phyloP scores from a whole-genome alignment of 2,888 invertebrate species.

The Diadegma fenestrale region DNA sequence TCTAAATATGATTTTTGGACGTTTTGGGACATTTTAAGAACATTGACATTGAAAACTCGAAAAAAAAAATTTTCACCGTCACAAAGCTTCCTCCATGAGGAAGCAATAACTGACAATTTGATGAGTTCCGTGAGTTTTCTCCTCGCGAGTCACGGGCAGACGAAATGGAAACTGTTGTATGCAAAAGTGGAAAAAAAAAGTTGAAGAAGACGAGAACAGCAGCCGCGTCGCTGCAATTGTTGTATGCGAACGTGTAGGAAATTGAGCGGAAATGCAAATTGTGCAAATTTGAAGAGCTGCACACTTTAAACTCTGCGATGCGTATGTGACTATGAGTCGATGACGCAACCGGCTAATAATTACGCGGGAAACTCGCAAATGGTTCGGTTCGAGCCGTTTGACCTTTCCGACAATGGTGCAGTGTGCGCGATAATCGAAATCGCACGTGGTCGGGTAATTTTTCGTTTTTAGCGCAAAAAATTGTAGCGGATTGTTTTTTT shows the following conservation, averaged over 20 bases:
- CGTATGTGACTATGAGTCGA: too few species aligned
- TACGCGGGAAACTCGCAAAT: not conserved
- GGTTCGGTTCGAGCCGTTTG: not conserved
- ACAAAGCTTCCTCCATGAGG: too few species aligned
- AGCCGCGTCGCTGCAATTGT: not conserved
- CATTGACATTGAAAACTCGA: too few species aligned
- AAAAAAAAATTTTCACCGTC: too few species aligned
- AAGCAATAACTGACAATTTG: too few species aligned
- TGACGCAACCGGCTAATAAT: not conserved
- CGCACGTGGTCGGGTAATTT: not conserved
- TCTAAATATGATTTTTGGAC: too few species aligned
- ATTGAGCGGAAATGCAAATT: slow-evolving; percentile 5
- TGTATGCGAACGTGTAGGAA: slow-evolving; percentile 1
- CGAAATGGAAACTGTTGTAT: slow-evolving; percentile 35
- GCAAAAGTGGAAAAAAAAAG: slow-evolving; percentile 26
- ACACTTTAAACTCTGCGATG: too few species aligned
- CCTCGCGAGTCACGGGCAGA: too few species aligned
- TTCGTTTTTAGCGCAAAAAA: too few species aligned
- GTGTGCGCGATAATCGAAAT: not conserved
- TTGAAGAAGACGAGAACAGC: slow-evolving; percentile 25
- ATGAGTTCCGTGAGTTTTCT: too few species aligned
- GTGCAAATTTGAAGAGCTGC: slow-evolving; percentile 28
- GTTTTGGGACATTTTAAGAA: too few species aligned
- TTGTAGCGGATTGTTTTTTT: too few species aligned
- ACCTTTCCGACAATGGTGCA: not conserved